Percentiles rank a stretch among this genome's conserved stretches.
Conservation (phyloP, 2,113 vertebrate genomes). For the Myrmecobius fasciatus region DNA sequence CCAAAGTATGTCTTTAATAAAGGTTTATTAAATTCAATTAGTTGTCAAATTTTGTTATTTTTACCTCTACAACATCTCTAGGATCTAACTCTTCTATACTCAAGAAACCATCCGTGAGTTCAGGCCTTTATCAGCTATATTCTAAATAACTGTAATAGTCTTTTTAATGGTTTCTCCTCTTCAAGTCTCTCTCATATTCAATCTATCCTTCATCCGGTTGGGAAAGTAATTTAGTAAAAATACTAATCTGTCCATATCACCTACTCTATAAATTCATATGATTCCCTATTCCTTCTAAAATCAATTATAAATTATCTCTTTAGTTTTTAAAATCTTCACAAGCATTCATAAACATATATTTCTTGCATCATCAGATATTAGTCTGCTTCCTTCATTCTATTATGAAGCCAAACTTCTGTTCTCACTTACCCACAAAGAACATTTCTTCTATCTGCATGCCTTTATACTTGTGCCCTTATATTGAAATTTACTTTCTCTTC, state of each 20-base stretch:
- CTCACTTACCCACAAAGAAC: not conserved
- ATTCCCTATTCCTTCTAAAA: not conserved
- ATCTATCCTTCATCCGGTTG: not conserved
- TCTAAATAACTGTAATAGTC: not conserved
- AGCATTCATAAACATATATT: not conserved
- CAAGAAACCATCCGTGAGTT: not conserved
- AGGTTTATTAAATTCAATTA: not conserved
- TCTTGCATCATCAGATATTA: not conserved
- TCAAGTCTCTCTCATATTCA: not conserved
- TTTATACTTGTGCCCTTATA: not conserved
- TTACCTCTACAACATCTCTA: not conserved
- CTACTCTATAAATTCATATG: not conserved
- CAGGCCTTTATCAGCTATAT: not conserved
- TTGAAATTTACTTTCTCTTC: not conserved
- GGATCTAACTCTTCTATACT: not conserved
- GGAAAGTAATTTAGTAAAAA: not conserved
- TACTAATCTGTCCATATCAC: not conserved
- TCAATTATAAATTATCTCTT: not conserved
- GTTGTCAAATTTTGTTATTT: not conserved
- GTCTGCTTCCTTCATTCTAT: not conserved
- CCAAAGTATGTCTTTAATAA: not conserved
- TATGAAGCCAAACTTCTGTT: not conserved
- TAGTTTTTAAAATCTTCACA: not conserved
- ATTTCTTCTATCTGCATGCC: not conserved
- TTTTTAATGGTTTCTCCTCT: not conserved